These are phyloP conservation scores for Holothuria glaberrima DNA, from an alignment of 35 echinoderm and acorn worm genomes.

Conservation along the genomic window DNA sequence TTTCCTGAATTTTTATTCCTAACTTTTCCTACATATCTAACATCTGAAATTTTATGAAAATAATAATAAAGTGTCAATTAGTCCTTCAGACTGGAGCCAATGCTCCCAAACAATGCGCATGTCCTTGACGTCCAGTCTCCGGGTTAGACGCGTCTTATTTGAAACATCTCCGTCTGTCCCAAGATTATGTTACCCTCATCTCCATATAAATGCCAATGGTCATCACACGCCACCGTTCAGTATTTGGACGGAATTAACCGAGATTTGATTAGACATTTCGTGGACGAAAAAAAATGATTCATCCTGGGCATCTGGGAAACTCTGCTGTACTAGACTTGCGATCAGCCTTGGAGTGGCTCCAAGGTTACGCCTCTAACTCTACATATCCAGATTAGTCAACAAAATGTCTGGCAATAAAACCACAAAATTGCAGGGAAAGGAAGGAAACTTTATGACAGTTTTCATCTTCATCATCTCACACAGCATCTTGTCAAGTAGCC, in stretches of 20 bases:
- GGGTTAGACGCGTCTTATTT: not conserved
- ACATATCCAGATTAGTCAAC: slow-evolving; percentile 43
- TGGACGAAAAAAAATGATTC: slow-evolving; percentile 33
- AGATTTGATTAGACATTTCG: slow-evolving; percentile 23
- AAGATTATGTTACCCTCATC: not conserved
- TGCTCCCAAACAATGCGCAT: slow-evolving; percentile 14
- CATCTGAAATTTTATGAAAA: too few relatives aligned
- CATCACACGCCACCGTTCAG: not conserved
- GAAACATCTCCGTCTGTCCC: not conserved
- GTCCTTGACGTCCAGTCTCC: slow-evolving; percentile 44
- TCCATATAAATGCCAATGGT: too few relatives aligned
- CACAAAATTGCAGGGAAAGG: not conserved
- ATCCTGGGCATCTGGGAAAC: slow-evolving; percentile 13
- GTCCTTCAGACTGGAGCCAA: slow-evolving; percentile 6
- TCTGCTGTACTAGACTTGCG: not conserved
- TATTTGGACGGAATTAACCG: not conserved
- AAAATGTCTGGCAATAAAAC: not conserved
- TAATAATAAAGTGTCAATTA: not conserved
- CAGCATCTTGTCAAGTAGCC: slow-evolving; percentile 27
- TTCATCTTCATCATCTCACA: slow-evolving; percentile 18
- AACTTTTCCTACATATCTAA: too few relatives aligned
- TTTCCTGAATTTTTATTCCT: too few relatives aligned
- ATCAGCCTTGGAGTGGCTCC: slow-evolving; percentile 36
- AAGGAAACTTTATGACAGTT: slow-evolving; percentile 25
- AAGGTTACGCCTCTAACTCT: slow-evolving; percentile 29